Evolutionary conservation across 2,888 invertebrate genomes (phyloP).

Genomic region (Gryllus longicercus): DNA sequence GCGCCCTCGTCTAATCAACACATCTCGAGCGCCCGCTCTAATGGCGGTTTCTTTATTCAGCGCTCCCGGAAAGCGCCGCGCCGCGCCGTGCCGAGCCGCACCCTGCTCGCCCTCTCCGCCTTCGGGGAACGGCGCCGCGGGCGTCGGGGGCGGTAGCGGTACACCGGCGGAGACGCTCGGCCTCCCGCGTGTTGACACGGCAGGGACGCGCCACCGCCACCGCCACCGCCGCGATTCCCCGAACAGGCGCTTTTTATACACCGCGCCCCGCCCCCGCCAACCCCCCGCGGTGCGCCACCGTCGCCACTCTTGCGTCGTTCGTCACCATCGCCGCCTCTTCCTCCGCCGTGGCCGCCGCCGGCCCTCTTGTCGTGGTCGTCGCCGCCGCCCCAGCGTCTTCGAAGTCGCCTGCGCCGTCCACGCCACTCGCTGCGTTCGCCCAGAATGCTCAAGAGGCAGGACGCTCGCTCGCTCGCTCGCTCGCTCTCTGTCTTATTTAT

Average conservation of each 20-base stretch:
- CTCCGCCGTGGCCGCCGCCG: too few species aligned
- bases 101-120: too few species aligned
- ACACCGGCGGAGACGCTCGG: background rate
- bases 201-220: background rate
- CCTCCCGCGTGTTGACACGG: background rate
- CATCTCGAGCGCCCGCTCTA: background rate
- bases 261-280: background rate
- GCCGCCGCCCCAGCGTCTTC: too few species aligned
- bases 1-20: background rate
- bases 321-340: too few species aligned
- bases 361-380: too few species aligned
- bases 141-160: background rate
- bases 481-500: background rate
- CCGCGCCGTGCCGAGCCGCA: too few species aligned
- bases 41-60: slow-evolving; percentile 17
- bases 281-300: background rate
- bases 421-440: background rate
- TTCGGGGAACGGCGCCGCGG: too few species aligned
- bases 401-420: too few species aligned
- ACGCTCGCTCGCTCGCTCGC: background rate
- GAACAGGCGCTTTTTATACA: background rate
- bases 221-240: background rate
- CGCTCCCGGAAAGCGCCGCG: background rate
- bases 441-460: background rate
- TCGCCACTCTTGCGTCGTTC: background rate